Base-by-base conservation (phyloP, 2,113 vertebrate species). In the Buteo buteo region DNA sequence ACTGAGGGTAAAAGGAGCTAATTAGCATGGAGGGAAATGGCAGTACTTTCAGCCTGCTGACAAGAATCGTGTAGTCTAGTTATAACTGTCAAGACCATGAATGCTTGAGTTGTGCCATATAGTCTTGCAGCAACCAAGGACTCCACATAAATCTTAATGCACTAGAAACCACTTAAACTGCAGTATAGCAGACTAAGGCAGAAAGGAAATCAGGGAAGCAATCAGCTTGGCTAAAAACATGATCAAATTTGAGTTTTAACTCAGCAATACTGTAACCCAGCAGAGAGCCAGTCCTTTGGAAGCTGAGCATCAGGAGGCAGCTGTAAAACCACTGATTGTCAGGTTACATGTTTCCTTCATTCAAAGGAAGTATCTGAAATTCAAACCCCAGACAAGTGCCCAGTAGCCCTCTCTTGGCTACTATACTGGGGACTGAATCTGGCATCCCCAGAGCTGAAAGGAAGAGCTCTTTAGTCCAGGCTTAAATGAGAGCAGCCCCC, bases 331-430 rank as follows among this genome's bases (percentile, higher is more conserved):
- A 54, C 31, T 1, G 4, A 36, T 0, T 38, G 36, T 17, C 86
- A 79, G 12, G 45, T 44, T 58, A 21, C 3, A 20, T 0, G 0
- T 20, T 66, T 57, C 40, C 18, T 49, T 40, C 2, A 0, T 28
- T 40, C 1, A 1, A 72, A 90, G 20, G 11, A 28, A 76, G 19
- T 6, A 17, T 13, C 49, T 14, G 4, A 52, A 86, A 77, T 65
- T 34, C 67, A 80, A 83, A 62, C 12, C 11, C 13, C 64, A 77
- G 32, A 40, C 34, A 70, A 73, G 4, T 4, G 21, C 42, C 66
- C 22, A 8, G 28, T 21, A 86, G 38, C 18, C n/a, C 16, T n/a
- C 13, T 40, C 71, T 31, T 32, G 16, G 38, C 34, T 32, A 26
- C 32, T 12, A 45, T 54, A 15, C 4, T 7, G 16, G 14, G 34